A percentile compares a stretch with the other conserved stretches of the same genome.
Conservation (phyloP, 2,113 vertebrate genomes). For the Neopipo cinnamomea region DNA sequence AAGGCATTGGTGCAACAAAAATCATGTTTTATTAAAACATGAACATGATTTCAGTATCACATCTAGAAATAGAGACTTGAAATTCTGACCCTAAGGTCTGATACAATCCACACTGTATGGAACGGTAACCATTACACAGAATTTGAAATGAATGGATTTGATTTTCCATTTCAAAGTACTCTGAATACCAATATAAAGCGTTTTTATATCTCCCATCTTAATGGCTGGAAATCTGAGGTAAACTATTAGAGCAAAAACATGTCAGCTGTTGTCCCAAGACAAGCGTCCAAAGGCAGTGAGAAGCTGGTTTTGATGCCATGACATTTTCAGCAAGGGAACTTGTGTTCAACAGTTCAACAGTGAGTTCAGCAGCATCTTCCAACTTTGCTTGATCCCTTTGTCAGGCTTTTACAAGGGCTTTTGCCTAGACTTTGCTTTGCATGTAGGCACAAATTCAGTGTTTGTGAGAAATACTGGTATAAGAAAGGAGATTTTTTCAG, state of each 20-base stretch:
- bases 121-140: neutral
- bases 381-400: neutral
- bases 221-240: neutral
- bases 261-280: neutral
- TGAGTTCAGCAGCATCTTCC: neutral
- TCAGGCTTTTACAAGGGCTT: neutral
- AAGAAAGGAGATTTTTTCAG: neutral
- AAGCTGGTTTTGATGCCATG: neutral
- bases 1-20: neutral
- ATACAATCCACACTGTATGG: neutral
- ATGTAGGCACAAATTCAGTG: neutral
- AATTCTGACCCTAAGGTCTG: neutral
- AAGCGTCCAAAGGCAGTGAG: neutral
- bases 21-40: neutral
- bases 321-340: neutral
- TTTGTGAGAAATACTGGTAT: neutral
- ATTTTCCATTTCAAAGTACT: neutral
- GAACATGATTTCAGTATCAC: neutral
- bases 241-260: neutral
- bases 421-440: neutral
- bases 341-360: neutral
- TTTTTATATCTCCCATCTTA: neutral
- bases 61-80: neutral
- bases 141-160: neutral
- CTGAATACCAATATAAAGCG: neutral